phyloP scores from a whole-genome alignment of 1,140 invertebrate genomes.

The Camponotus vicinus region DNA sequence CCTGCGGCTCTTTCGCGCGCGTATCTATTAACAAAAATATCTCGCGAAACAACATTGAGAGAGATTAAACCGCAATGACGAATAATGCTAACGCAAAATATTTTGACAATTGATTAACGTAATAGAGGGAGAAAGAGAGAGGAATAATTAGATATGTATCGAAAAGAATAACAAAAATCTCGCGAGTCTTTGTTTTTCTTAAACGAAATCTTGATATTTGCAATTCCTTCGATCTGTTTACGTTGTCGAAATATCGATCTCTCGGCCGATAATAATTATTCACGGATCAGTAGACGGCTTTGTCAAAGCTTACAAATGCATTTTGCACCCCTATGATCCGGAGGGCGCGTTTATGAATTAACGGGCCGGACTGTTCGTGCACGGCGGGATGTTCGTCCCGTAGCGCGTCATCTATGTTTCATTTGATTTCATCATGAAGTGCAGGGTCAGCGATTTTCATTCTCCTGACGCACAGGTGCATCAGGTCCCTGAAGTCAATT shows the following conservation, averaged over 20 bases:
- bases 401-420: constrained; percentile 83
- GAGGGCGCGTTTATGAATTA: constrained; percentile 81
- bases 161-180: not conserved
- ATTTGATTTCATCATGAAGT: constrained; percentile 80
- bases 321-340: constrained; percentile 66
- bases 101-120: not conserved
- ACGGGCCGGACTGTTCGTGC: constrained; percentile 69
- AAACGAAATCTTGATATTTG: not conserved
- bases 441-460: constrained; percentile 67
- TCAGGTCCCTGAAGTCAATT: constrained; percentile 71
- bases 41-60: not conserved
- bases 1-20: constrained; percentile 8
- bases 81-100: not conserved
- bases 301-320: constrained; percentile 72
- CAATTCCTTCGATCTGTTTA: constrained; percentile 39
- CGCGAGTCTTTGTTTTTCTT: not conserved
- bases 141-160: too few species aligned
- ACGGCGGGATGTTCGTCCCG: constrained; percentile 64
- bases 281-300: constrained; percentile 60
- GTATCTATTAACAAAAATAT: constrained; percentile 32
- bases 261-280: constrained; percentile 53
- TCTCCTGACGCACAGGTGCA: constrained; percentile 66
- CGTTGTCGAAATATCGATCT: constrained; percentile 48
- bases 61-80: not conserved
- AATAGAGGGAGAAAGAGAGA: not conserved